phyloP scores from a whole-genome alignment of 2,113 vertebrate species.

The Aspidoscelis tigris region DNA sequence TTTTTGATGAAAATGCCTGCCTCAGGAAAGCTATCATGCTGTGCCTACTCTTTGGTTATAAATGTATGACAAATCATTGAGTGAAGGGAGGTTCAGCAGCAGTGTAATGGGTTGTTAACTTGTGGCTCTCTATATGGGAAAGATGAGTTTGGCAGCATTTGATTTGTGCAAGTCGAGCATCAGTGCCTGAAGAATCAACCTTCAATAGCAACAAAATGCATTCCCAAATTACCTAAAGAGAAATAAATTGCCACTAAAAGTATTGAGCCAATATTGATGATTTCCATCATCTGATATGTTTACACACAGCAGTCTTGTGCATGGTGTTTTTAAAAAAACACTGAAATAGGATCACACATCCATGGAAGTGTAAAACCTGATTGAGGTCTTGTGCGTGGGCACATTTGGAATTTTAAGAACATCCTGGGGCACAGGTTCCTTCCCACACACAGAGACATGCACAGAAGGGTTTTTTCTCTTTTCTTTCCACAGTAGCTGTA shows the following conservation, averaged over 20 bases:
- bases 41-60: slow-evolving; percentile 36
- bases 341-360: neutral
- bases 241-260: slow-evolving; percentile 32
- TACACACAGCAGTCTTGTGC: slow-evolving; percentile 4
- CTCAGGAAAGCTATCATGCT: neutral
- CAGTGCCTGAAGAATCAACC: slow-evolving; percentile 16
- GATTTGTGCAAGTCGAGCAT: slow-evolving; percentile 35
- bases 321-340: slow-evolving; percentile 12
- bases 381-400: too few species aligned
- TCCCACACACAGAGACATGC: too few species aligned
- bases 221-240: neutral
- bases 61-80: slow-evolving; percentile 42
- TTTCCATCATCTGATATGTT: slow-evolving; percentile 16
- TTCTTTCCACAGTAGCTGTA: too few species aligned
- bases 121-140: slow-evolving; percentile 43
- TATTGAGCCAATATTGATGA: slow-evolving; percentile 19
- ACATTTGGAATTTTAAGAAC: too few species aligned
- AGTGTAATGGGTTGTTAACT: slow-evolving; percentile 34
- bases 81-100: slow-evolving; percentile 39
- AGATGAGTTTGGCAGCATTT: slow-evolving; percentile 3
- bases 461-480: too few species aligned
- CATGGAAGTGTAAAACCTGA: neutral
- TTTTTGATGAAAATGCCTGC: slow-evolving; percentile 17
- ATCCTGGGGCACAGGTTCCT: too few species aligned
- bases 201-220: neutral